Base-by-base conservation (phyloP, 2,797 vertebrate genomes). In the Pangasius sanitwongsei region DNA sequence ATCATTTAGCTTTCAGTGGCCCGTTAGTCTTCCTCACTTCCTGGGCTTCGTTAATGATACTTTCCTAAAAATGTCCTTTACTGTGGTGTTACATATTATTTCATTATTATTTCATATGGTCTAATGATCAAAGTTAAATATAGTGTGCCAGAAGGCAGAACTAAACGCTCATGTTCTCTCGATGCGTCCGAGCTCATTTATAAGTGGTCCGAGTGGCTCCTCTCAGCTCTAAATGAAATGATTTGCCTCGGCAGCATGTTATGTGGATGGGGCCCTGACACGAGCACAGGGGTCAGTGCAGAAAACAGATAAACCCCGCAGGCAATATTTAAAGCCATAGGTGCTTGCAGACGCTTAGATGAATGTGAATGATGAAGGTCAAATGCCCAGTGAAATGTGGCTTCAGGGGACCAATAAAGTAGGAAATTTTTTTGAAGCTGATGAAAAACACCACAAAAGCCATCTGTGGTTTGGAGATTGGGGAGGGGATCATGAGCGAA, bases 301-400 rank as follows among this genome's bases (percentile, higher is more conserved):
- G 65, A 89, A 77, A 86, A 88, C 81, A 89, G 88, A 84, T 88
- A 65, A 86, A 83, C 81, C 82, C 85, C 80, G 31, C 11, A 53
- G 86, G 87, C 88, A 37, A 78, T 89, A 90, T 87, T 84, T 86
- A 67, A 84, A 87, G 86, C 84, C 61, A 80, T 78, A 78, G 85
- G 53, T 67, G 86, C 81, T 89, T 69, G 87, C 89, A 87, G 87
- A 77, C 78, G 53, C 72, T 89, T 57, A 65, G 67, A 92, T 93
- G 83, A 93, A 93, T 92, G 90, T 90, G 85, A 92, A 92, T 88
- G 90, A 89, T 37, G 67, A 63, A 83, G 89, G 90, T 91, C 92
- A 93, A 91, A 82, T 90, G 88, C 31, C 88, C 86, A 88, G 69
- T 91, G 74, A 88, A 90, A 88, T 88, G 87, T 91, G 74, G 85